Percentiles rank a stretch among this genome's conserved stretches.
Evolutionary conservation across 2,113 vertebrate species (phyloP).

Genomic region (Myanophis thanlyinensis): DNA sequence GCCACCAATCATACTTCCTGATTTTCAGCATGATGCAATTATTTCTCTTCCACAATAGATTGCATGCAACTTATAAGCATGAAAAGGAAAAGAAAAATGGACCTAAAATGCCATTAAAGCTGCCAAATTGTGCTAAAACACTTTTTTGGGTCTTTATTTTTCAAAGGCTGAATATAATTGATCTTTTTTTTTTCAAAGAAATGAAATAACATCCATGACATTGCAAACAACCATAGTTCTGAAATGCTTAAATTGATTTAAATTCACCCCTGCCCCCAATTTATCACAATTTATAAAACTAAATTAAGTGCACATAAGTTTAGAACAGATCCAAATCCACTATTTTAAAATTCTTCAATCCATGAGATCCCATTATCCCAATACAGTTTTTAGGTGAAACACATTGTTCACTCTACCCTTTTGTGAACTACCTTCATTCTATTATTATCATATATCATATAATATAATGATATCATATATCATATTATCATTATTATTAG

Average conservation of each 20-base stretch:
- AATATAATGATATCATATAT: too few relatives aligned
- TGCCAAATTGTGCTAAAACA: not conserved
- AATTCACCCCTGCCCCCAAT: not conserved
- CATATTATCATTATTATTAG: too few relatives aligned
- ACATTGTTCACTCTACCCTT: not conserved
- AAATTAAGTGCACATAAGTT: not conserved
- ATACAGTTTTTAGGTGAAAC: not conserved
- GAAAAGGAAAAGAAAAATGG: not conserved
- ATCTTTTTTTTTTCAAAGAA: not conserved
- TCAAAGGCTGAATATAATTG: not conserved
- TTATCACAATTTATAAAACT: not conserved
- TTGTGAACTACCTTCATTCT: accelerated
- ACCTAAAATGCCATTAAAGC: not conserved
- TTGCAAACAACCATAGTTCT: not conserved
- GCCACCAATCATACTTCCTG: not conserved
- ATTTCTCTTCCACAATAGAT: not conserved
- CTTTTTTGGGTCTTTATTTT: not conserved
- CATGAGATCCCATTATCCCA: not conserved
- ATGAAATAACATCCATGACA: not conserved
- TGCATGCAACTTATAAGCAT: not conserved
- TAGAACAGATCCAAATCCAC: not conserved
- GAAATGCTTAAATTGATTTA: not conserved
- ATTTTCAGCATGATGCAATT: not conserved
- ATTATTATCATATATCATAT: accelerated
- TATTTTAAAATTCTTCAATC: not conserved